A percentile compares a stretch with the other conserved stretches of the same genome.
Conservation (phyloP, 2,888 invertebrate genomes). For the Drosophila melanosoma region DNA sequence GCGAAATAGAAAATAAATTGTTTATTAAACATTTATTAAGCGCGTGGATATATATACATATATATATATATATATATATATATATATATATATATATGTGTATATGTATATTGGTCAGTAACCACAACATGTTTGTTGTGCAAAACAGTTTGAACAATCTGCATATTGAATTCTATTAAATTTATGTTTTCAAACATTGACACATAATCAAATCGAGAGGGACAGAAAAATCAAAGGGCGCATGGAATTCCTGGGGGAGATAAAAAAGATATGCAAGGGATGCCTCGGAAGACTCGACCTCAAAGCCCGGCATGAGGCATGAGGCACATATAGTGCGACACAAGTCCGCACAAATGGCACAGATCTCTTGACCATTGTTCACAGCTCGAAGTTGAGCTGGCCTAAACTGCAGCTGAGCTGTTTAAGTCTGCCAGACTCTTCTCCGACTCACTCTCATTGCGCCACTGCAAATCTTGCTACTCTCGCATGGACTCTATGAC, state of each 20-base stretch:
- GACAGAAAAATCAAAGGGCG: background rate
- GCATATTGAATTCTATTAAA: background rate
- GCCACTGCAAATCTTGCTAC: background rate
- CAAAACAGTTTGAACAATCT: background rate
- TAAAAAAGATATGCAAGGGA: background rate
- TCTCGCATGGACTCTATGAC: conserved; percentile 35
- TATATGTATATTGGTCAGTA: conserved; percentile 9
- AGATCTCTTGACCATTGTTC: conserved; percentile 22
- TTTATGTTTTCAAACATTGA: background rate
- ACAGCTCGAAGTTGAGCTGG: conserved; percentile 31
- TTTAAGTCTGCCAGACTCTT: background rate
- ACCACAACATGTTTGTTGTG: conserved; percentile 45
- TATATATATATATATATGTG: conserved; percentile 14
- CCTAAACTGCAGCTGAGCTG: conserved; percentile 25
- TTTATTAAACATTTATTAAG: conserved; percentile 33
- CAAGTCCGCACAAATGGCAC: background rate
- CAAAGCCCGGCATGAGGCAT: background rate
- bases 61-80: conserved; percentile 4
- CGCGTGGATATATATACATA: conserved; percentile 19
- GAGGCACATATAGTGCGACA: background rate
- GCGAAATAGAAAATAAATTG: conserved; percentile 30
- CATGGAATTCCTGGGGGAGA: background rate
- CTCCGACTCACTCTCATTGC: background rate
- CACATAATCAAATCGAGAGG: conserved; percentile 20
- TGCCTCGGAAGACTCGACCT: background rate